Base-by-base conservation (phyloP, 2,888 invertebrate genomes). In the Chloromyia formosa region DNA sequence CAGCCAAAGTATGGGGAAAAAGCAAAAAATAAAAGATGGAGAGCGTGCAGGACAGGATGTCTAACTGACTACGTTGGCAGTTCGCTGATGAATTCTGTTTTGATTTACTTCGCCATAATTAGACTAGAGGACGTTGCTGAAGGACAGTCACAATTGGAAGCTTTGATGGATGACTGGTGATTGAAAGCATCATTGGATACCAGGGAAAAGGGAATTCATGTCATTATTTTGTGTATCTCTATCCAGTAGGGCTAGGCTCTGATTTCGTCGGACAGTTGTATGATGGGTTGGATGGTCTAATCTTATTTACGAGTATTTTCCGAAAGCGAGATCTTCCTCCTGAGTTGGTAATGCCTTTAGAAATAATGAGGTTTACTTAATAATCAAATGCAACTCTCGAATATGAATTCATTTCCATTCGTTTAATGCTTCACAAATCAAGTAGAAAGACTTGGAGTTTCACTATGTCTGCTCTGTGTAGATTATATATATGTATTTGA, bases 41-140 rank as follows among this genome's bases (percentile, higher is more conserved):
- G 22, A 20, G 56, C 18, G 18, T 20, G 10, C 10, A 16, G 1
- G 56, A 4, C 2, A 20, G 56, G 22, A 56, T 20, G 22, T 10
- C 56, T 18, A 20, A 56, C 56, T 56, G 18, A 16, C 20, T 20
- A 56, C 22, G 56, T 56, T 20, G 56, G 40, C 10, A 64, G 62
- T 35, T 64, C 40, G 40, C 18, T 64, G 40, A 64, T 64, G 62
- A 64, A 40, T 64, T 64, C 40, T 2, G 18, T 23, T 64, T 64
- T 42, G 62, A 64, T 64, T 42, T 64, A 64, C 62, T 40, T 12
- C 40, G 62, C 42, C 40, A 40, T 64, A 64, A 64, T 64, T 64
- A 64, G 40, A 40, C 42, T 16, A 12, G 1, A 64, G 62, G 60
- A 64, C 7, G 23, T 1, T 56, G 4, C 10, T 56, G 56, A 56